These are phyloP conservation scores for Scaptodrosophila lebanonensis DNA, from an alignment of 1,140 invertebrate species.

Conservation along the genomic window DNA sequence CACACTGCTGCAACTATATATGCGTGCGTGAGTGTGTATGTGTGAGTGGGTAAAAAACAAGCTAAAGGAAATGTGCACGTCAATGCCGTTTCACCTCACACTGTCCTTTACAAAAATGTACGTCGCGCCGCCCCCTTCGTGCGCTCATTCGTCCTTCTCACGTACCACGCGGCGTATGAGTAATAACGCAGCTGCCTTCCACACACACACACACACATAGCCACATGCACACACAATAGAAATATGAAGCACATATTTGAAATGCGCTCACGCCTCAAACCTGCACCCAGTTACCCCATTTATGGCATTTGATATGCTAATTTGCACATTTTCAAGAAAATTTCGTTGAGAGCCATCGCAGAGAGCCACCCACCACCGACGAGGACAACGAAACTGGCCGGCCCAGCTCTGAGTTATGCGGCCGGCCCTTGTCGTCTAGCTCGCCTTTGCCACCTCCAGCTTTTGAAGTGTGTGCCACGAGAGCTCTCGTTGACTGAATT, in stretches of 20 bases:
- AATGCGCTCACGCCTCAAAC: conserved; percentile 7
- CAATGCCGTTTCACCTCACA: conserved; percentile 13
- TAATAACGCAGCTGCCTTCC: conserved; percentile 46
- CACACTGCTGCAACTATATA: conserved; percentile 13
- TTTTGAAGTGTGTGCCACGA: conserved; percentile 38
- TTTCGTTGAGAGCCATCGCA: conserved; percentile 15
- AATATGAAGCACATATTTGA: conserved; percentile 1
- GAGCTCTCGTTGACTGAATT: conserved; percentile 30
- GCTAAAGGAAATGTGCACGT: conserved; percentile 3
- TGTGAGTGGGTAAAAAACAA: conserved; percentile 12
- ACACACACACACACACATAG: conserved; percentile 13
- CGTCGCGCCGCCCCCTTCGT: conserved; percentile 58
- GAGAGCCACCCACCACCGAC: conserved; percentile 34
- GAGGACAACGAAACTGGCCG: conserved; percentile 9
- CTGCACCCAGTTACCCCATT: conserved; percentile 35
- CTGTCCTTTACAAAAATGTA: no score
- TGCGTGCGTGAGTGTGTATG: conserved; percentile 3
- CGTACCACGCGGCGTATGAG: conserved; percentile 65
- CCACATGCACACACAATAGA: neutral
- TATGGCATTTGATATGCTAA: conserved; percentile 75
- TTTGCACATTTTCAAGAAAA: conserved; percentile 56
- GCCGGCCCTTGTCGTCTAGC: conserved; percentile 5
- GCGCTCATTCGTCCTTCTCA: conserved; percentile 56
- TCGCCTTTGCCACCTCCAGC: conserved; percentile 33
- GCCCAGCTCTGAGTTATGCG: conserved; percentile 23